A percentile compares a stretch with the other conserved stretches of the same genome.
phyloP scores from a whole-genome alignment of 2,797 vertebrate genomes.

The Esox masquinongy region DNA sequence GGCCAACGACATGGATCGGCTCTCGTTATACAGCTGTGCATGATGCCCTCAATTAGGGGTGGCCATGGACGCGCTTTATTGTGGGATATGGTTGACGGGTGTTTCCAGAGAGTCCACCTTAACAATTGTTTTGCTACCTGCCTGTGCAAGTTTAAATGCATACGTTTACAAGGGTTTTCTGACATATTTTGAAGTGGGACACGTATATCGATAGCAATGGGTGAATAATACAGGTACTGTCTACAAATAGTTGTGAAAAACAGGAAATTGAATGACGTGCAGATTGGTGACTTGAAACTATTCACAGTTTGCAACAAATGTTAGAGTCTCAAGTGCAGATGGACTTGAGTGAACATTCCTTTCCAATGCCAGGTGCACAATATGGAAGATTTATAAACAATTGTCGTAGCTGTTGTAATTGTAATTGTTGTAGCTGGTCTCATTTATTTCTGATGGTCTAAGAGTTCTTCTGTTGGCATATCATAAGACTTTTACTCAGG shows the following conservation, averaged over 20 bases:
- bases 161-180: not conserved
- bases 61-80: slow-evolving; percentile 65
- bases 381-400: too few relatives aligned
- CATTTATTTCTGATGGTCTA: too few relatives aligned
- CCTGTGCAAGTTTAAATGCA: not conserved
- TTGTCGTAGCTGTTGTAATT: too few relatives aligned
- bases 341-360: slow-evolving; percentile 10
- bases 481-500: too few relatives aligned
- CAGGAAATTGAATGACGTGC: not conserved
- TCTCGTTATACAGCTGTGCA: slow-evolving; percentile 63
- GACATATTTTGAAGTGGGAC: not conserved
- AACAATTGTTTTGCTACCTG: not conserved
- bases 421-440: too few relatives aligned
- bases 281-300: not conserved
- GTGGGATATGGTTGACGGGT: slow-evolving; percentile 10
- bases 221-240: too few relatives aligned
- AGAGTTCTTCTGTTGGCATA: too few relatives aligned
- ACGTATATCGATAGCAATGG: not conserved
- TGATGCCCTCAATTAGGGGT: slow-evolving; percentile 58
- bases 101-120: not conserved
- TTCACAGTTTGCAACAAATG: slow-evolving; percentile 5
- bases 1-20: slow-evolving; percentile 60
- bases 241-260: not conserved
- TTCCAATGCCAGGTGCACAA: too few relatives aligned
- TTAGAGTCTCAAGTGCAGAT: slow-evolving; percentile 17